Evolutionary conservation across 2,888 invertebrate species (phyloP), one percentile per base, ranked within the genome.

Genomic region (Yponomeuta cagnagella): DNA sequence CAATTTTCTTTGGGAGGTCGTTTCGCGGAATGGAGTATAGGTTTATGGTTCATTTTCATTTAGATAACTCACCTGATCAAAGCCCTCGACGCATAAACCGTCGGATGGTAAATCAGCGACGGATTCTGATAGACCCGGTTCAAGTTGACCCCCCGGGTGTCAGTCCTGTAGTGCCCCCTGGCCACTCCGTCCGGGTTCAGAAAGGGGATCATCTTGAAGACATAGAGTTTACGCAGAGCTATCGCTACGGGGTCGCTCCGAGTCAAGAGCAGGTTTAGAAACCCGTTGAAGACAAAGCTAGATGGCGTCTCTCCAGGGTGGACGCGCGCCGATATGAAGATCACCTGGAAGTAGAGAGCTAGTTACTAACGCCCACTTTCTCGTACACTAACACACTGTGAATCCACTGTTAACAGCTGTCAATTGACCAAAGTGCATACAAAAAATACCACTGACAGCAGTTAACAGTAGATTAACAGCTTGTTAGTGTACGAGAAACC

Each of bases 221-320:
- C 97, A 82, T 96, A 97, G 68, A 94, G 81, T 78, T 94, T 94
- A 70, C 98, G 93, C 68, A 98, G 89, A 72, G 93, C 92, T 70
- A 94, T 91, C 31, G 97, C 97, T 71, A 96, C 93, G 1, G 95
- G 94, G 83, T 98, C 97, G 72, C 95, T 95, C 48, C 95, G 93
- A 72, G 93, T 94, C 30, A 98, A 85, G 65, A 98, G 89, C 67
- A 97, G 94, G 81, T 97, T 96, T 9, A 98, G 88, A 78, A 98
- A 95, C 0, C 98, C 98, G 84, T 97, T 97, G 85, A 98, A 95
- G 15, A 98, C 97, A 87, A 96, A 97, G 85, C 96, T 97, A 1
- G 97, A 96, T 1, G 97, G 98, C 0, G 97, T 97, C 88, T 98
- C 98, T 1, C 98, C 98, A 15, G 98, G 98, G 87, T 98, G 98